Conservation (phyloP, 2,797 vertebrate genomes). For the Rachycentron canadum region DNA sequence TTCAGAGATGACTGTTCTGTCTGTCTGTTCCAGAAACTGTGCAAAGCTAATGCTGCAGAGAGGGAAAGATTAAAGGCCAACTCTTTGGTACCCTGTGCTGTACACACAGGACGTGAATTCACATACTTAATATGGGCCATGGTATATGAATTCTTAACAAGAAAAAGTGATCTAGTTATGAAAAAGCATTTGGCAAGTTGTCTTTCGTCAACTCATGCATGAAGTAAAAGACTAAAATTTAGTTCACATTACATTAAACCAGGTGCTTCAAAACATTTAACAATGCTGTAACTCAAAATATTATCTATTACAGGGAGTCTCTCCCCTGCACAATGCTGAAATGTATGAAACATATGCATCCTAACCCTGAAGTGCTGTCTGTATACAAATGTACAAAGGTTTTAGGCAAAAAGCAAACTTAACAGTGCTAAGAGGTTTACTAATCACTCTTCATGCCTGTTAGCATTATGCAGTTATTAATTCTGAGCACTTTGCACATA, state of each 20-base stretch:
- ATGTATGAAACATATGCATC: constrained; percentile 19
- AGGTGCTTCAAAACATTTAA: constrained; percentile 24
- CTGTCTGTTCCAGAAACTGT: constrained; percentile 22
- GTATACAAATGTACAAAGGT: constrained; percentile 61
- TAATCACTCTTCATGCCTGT: constrained; percentile 35
- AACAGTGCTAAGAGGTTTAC: constrained; percentile 16
- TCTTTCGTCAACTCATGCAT: constrained; percentile 15
- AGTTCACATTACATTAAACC: constrained; percentile 34
- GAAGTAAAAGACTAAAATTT: constrained; percentile 4
- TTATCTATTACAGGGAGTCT: not conserved
- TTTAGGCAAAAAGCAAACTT: constrained; percentile 32
- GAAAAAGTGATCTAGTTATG: not conserved
- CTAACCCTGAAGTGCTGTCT: constrained; percentile 21
- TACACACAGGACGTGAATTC: constrained; percentile 18
- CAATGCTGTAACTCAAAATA: constrained; percentile 16
- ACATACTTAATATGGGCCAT: not conserved
- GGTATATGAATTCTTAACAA: not conserved
- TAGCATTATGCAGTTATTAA: constrained; percentile 33
- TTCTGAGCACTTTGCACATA: constrained; percentile 40
- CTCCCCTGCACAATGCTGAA: constrained; percentile 6
- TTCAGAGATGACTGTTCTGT: constrained; percentile 14
- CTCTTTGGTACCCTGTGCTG: constrained; percentile 63
- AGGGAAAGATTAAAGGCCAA: constrained; percentile 21
- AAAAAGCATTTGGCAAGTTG: constrained; percentile 3
- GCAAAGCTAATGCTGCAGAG: constrained; percentile 20